Conservation (phyloP, 1,140 invertebrate genomes). For the Drosophila bifasciata region DNA sequence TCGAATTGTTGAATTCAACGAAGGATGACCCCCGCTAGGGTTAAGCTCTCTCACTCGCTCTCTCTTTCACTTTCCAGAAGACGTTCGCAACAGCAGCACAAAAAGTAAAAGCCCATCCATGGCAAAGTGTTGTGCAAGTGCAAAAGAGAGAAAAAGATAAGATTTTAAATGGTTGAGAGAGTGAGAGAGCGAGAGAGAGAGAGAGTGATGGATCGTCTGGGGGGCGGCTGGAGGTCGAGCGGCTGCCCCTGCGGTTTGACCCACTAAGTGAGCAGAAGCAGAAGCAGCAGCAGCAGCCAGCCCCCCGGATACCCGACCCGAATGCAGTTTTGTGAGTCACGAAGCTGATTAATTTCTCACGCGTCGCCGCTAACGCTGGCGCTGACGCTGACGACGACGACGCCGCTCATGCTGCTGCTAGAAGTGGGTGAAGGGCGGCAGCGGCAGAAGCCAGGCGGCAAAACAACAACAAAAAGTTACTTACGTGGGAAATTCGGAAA, state of each 20-base stretch:
- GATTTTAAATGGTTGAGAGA: constrained; percentile 39
- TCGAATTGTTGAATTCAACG: no score
- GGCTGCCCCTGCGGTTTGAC: constrained; percentile 3
- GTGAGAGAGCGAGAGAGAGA: constrained; percentile 1
- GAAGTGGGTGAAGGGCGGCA: constrained; percentile 40
- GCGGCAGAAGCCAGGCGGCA: no score
- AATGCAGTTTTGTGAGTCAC: constrained; percentile 28
- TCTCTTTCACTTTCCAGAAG: constrained; percentile 57
- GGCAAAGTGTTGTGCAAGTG: constrained; percentile 42
- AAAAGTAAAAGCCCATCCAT: constrained; percentile 56
- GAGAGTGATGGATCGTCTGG: background rate
- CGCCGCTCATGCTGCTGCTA: background rate
- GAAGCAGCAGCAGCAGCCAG: no score
- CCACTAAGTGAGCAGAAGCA: constrained; percentile 4
- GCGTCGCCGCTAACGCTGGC: constrained; percentile 8
- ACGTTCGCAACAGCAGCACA: constrained; percentile 40
- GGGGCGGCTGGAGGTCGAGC: constrained; percentile 29
- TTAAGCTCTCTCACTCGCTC: background rate
- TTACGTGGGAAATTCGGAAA: constrained; percentile 17
- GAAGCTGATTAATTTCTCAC: constrained; percentile 45
- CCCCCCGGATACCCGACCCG: background rate
- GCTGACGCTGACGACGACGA: no score
- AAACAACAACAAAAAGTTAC: constrained; percentile 13
- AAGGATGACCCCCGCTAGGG: no score
- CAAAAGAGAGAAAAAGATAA: constrained; percentile 50